A percentile compares a stretch with the other conserved stretches of the same genome.
Conservation (phyloP, 2,797 vertebrate genomes). For the Melopsittacus undulatus region DNA sequence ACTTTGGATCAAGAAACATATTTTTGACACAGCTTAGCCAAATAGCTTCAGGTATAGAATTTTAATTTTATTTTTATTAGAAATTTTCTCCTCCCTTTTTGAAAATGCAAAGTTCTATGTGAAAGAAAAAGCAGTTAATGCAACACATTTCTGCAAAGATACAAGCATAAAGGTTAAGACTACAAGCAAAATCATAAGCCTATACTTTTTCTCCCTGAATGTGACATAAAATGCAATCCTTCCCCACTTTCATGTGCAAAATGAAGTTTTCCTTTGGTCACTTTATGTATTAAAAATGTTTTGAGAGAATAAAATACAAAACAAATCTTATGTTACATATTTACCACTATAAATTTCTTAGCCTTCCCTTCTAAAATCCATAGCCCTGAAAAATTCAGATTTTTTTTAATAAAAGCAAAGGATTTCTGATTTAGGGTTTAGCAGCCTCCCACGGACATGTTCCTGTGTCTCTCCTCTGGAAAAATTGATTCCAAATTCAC, state of each 20-base stretch:
- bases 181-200: not conserved
- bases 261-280: not conserved
- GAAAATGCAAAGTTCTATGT: not conserved
- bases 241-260: not conserved
- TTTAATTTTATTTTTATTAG: not conserved
- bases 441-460: not conserved
- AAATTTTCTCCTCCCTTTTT: not conserved
- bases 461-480: not conserved
- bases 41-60: not conserved
- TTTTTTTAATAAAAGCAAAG: not conserved
- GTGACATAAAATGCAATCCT: not conserved
- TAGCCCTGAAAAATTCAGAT: not conserved
- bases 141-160: not conserved
- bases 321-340: not conserved
- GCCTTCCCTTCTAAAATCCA: not conserved
- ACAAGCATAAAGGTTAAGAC: not conserved
- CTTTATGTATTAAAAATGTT: not conserved
- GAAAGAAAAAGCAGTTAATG: not conserved
- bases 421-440: not conserved
- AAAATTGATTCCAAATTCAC: not conserved
- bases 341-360: not conserved
- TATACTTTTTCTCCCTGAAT: not conserved
- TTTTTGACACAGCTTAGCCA: not conserved
- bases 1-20: not conserved
- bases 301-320: not conserved